These are phyloP conservation scores for Myotis brandtii DNA, from an alignment of 2,113 vertebrate species.

Conservation along the genomic window DNA sequence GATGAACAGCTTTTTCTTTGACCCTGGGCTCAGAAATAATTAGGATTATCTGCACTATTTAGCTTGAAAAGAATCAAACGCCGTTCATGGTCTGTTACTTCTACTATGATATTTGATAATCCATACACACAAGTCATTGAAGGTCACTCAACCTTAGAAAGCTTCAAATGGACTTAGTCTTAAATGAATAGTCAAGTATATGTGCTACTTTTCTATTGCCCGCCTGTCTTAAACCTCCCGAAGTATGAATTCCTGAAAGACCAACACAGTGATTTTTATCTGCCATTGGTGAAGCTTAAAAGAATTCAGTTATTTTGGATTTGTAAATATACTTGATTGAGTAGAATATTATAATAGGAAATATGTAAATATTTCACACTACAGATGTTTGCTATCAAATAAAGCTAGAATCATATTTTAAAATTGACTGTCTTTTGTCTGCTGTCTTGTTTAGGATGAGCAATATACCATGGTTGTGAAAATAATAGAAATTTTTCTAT, in stretches of 20 bases:
- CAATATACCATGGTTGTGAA: background rate
- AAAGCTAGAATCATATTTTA: background rate
- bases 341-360: background rate
- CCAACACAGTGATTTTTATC: conserved; percentile 78
- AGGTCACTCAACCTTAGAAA: conserved; percentile 82
- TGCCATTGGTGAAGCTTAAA: conserved; percentile 68
- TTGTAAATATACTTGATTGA: conserved; percentile 52
- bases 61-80: conserved; percentile 83
- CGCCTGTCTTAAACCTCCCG: conserved; percentile 52
- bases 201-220: conserved; percentile 69
- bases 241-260: conserved; percentile 71
- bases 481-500: background rate
- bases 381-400: background rate
- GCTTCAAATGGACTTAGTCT: conserved; percentile 80
- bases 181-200: conserved; percentile 76
- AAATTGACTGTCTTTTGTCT: background rate
- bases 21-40: conserved; percentile 85
- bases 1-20: conserved; percentile 84
- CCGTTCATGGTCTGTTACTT: conserved; percentile 84
- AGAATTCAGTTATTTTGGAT: conserved; percentile 66
- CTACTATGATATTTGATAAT: conserved; percentile 85
- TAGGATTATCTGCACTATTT: conserved; percentile 87
- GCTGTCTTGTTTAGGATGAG: background rate
- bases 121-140: conserved; percentile 82
- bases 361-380: background rate